Evolutionary conservation across 2,113 vertebrate genomes (phyloP).

Genomic region (Muscicapa adusta): DNA sequence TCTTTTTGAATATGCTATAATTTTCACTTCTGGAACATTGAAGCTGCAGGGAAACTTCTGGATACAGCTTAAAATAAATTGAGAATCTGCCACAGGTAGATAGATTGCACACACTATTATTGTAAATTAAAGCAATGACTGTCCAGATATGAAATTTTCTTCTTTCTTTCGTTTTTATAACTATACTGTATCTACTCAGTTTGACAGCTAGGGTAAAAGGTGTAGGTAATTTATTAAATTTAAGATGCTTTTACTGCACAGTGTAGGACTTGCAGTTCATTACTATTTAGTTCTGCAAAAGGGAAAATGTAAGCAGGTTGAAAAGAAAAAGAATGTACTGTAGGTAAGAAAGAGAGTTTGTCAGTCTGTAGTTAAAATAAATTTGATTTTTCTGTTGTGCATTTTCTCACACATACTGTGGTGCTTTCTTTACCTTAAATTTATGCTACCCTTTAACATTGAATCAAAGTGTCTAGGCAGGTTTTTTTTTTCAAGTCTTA

Average conservation of each 20-base stretch:
- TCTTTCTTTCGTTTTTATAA: not conserved
- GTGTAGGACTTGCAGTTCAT: not conserved
- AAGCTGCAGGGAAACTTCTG: not conserved
- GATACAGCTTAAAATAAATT: not conserved
- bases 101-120: not conserved
- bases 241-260: not conserved
- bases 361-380: not conserved
- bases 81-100: not conserved
- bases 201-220: conserved; percentile 16
- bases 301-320: not conserved
- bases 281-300: not conserved
- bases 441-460: not conserved
- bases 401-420: not conserved
- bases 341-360: not conserved
- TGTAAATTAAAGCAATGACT: not conserved
- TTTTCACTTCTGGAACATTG: not conserved
- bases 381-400: not conserved
- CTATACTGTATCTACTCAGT: not conserved
- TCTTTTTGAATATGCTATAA: not conserved
- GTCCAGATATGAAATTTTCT: not conserved
- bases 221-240: conserved; percentile 25
- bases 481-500: not conserved
- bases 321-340: not conserved
- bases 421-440: not conserved
- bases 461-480: not conserved